Conservation (phyloP, 2,888 invertebrate genomes). For the Pachliopta kotzebuea region DNA sequence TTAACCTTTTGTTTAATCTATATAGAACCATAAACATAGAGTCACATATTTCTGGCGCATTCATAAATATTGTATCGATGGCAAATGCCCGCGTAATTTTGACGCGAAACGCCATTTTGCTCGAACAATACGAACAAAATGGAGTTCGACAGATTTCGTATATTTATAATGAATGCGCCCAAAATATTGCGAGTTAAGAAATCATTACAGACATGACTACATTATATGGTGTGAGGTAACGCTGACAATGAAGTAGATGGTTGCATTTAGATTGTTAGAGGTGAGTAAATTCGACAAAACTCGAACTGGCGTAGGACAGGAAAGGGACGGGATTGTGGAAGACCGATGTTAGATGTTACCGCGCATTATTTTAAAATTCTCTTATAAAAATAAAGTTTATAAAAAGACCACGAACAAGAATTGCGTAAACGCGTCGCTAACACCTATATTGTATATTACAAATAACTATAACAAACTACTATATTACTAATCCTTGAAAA, state of each 20-base stretch:
- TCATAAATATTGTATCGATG: background rate
- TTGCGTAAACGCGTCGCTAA: conserved; percentile 6
- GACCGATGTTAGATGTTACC: conserved; percentile 11
- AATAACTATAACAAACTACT: conserved; percentile 52
- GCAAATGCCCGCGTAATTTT: background rate
- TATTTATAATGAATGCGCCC: conserved; percentile 16
- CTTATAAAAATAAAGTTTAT: background rate
- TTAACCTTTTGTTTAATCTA: conserved; percentile 44
- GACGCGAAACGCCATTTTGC: conserved; percentile 4
- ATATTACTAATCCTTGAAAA: conserved; percentile 43
- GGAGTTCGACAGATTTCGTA: conserved; percentile 24
- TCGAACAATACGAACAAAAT: conserved; percentile 4
- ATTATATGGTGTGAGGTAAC: conserved; percentile 69
- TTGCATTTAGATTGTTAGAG: conserved; percentile 44
- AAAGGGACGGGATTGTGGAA: conserved; percentile 15
- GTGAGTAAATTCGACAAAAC: conserved; percentile 31
- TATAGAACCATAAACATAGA: conserved; percentile 30
- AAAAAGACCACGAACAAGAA: background rate
- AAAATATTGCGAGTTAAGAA: conserved; percentile 22
- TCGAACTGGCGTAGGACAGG: conserved; percentile 32
- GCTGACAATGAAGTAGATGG: conserved; percentile 48
- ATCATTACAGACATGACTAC: conserved; percentile 41
- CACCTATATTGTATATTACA: conserved; percentile 40
- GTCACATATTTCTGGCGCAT: conserved; percentile 13
- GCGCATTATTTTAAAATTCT: background rate